Conservation (phyloP, 2,888 invertebrate genomes). For the Meiosimyza decipiens region DNA sequence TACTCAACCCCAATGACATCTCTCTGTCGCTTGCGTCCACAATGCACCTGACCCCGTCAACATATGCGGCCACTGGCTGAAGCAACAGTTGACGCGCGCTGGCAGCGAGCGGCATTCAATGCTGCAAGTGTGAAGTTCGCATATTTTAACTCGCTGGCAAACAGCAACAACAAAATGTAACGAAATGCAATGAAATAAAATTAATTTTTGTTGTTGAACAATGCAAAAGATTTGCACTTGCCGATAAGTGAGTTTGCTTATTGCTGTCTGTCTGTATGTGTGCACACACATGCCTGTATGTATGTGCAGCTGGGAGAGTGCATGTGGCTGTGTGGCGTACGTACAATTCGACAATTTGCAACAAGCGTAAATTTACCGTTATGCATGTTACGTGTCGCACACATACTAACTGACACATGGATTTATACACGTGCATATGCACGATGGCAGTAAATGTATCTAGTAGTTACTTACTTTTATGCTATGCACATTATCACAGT, state of each 20-base stretch:
- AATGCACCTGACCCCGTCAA: too few species aligned
- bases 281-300: background rate
- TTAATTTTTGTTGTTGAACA: slow-evolving; percentile 35
- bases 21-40: too few species aligned
- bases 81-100: too few species aligned
- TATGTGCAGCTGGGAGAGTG: background rate
- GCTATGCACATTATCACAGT: background rate
- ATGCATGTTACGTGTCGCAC: slow-evolving; percentile 25
- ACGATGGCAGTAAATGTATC: background rate
- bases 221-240: slow-evolving; percentile 36
- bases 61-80: too few species aligned
- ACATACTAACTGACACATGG: background rate
- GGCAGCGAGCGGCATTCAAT: background rate
- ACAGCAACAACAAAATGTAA: slow-evolving; percentile 15
- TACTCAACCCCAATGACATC: too few species aligned
- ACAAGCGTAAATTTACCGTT: slow-evolving; percentile 38
- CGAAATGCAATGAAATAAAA: slow-evolving; percentile 23
- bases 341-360: slow-evolving; percentile 26
- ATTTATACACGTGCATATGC: background rate
- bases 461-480: background rate
- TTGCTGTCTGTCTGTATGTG: slow-evolving; percentile 15
- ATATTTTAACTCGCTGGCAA: slow-evolving; percentile 21
- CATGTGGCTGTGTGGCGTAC: slow-evolving; percentile 6
- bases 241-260: slow-evolving; percentile 27
- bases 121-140: slow-evolving; percentile 33